Conservation (phyloP, 2,113 vertebrate species). For the Gobio gobio region DNA sequence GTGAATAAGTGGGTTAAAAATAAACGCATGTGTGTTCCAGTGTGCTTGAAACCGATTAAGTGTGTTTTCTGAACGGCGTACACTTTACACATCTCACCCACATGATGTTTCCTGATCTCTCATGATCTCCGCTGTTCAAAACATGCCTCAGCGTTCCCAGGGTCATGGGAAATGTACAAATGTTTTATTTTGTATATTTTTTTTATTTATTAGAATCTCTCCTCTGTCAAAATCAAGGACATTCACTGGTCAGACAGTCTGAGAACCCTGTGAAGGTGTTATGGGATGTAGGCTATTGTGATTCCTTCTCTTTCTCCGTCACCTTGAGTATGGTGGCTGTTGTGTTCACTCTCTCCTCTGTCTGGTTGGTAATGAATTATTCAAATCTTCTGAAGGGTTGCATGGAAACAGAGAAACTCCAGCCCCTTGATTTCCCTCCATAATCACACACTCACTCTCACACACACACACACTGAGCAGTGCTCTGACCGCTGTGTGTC, state of each 20-base stretch:
- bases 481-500: constrained; percentile 71
- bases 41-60: too few species aligned
- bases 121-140: too few species aligned
- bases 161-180: too few species aligned
- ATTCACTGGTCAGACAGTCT: not conserved
- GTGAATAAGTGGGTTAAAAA: not conserved
- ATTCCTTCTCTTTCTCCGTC: constrained; percentile 69
- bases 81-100: too few species aligned
- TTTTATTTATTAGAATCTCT: too few species aligned
- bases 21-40: not conserved
- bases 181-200: too few species aligned
- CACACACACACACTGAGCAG: constrained; percentile 34
- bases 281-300: not conserved
- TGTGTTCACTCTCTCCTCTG: constrained; percentile 71
- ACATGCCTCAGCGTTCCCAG: too few species aligned
- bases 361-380: constrained; percentile 76
- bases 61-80: too few species aligned
- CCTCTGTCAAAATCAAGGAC: too few species aligned
- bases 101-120: too few species aligned
- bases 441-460: constrained; percentile 47
- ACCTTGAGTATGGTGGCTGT: constrained; percentile 77
- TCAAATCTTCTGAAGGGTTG: constrained; percentile 75
- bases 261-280: not conserved
- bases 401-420: constrained; percentile 57
- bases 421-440: constrained; percentile 46